A percentile compares a stretch with the other conserved stretches of the same genome.
phyloP scores from a whole-genome alignment of 1,140 invertebrate species.

The Drosophila miranda region DNA sequence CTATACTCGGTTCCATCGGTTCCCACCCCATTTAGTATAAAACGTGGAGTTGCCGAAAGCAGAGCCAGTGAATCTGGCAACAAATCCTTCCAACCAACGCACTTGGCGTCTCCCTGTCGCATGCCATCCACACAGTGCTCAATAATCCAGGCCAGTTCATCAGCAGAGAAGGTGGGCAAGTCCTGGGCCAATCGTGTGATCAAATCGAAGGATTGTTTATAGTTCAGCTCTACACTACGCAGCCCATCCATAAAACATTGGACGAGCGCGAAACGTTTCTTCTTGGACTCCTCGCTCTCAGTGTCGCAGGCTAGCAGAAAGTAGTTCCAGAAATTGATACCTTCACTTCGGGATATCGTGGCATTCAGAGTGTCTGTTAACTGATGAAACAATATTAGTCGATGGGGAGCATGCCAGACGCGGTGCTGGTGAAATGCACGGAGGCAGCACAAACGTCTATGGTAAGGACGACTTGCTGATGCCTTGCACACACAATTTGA shows the following conservation, averaged over 20 bases:
- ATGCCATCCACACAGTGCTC: constrained; percentile 82
- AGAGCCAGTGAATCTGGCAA: constrained; percentile 81
- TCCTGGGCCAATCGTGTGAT: constrained; percentile 82
- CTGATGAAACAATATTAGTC: constrained; percentile 42
- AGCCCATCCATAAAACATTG: constrained; percentile 64
- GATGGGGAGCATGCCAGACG: no score
- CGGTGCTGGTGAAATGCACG: no score
- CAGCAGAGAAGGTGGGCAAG: constrained; percentile 72
- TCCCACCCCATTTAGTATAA: constrained; percentile 75
- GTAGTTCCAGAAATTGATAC: constrained; percentile 82
- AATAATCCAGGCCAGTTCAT: constrained; percentile 81
- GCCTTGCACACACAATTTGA: no score
- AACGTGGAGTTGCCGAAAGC: constrained; percentile 62
- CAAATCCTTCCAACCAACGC: constrained; percentile 83
- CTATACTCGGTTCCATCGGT: constrained; percentile 82
- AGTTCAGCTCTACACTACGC: constrained; percentile 60
- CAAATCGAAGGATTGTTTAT: constrained; percentile 73
- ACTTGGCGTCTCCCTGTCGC: constrained; percentile 79
- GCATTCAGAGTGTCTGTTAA: constrained; percentile 63
- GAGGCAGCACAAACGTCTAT: no score
- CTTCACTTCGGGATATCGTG: constrained; percentile 69
- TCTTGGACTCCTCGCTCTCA: constrained; percentile 56
- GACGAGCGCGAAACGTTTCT: constrained; percentile 79
- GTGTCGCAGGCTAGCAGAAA: constrained; percentile 77
- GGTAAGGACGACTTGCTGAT: no score